phyloP scores from a whole-genome alignment of 2,113 vertebrate genomes.

The Pholis gunnellus region DNA sequence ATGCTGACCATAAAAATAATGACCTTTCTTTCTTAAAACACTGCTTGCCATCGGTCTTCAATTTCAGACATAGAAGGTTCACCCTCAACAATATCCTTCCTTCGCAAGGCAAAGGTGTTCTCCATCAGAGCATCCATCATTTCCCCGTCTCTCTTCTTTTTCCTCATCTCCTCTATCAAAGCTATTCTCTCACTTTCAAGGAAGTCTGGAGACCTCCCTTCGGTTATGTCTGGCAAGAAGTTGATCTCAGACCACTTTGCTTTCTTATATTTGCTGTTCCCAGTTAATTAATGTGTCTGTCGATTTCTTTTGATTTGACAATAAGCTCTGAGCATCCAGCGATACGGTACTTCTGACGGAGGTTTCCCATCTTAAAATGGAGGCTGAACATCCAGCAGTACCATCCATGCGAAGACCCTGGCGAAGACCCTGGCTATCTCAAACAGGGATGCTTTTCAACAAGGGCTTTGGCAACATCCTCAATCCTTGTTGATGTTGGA shows the following conservation, averaged over 20 bases:
- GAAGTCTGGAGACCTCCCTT: not conserved
- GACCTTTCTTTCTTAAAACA: not conserved
- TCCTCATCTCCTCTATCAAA: not conserved
- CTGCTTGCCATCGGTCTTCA: not conserved
- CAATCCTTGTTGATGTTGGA: not conserved
- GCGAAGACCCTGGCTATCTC: not conserved
- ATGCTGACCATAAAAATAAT: not conserved
- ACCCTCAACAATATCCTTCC: not conserved
- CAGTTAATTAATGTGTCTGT: not conserved
- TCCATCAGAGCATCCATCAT: not conserved
- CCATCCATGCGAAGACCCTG: not conserved
- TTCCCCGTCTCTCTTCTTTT: not conserved
- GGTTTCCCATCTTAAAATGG: too few relatives aligned
- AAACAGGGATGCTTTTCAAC: conserved; percentile 9
- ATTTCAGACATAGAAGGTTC: not conserved
- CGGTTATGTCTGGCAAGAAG: not conserved
- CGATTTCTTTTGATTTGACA: not conserved
- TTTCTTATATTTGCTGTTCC: not conserved
- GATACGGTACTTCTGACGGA: too few relatives aligned
- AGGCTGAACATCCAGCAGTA: too few relatives aligned
- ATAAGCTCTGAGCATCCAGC: not conserved
- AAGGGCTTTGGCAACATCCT: not conserved
- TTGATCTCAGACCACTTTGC: not conserved
- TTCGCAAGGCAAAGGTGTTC: not conserved
- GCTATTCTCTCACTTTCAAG: not conserved